Conservation (phyloP, 2,888 invertebrate genomes). For the Leucozona laternaria region DNA sequence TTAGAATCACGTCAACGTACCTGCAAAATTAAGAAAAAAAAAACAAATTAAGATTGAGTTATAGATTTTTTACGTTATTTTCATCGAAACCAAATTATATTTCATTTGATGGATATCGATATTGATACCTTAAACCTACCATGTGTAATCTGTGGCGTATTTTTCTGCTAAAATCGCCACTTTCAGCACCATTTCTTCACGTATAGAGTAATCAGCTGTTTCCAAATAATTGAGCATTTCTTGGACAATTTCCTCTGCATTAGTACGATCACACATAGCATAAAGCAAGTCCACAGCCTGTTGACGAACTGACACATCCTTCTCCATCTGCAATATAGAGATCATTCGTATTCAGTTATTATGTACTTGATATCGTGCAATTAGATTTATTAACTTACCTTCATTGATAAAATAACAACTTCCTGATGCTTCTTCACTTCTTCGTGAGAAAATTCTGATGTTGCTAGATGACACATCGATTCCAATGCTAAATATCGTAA, state of each 20-base stretch:
- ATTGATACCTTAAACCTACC: constrained; percentile 86
- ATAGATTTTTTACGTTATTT: not conserved
- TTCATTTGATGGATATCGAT: not conserved
- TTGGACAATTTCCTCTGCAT: constrained; percentile 99
- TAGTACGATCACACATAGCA: constrained; percentile 99
- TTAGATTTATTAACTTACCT: constrained; percentile 84
- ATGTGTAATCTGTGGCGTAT: constrained; percentile 99
- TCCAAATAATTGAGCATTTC: constrained; percentile 99
- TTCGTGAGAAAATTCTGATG: constrained; percentile 99
- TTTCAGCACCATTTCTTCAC: constrained; percentile 99
- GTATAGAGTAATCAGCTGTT: constrained; percentile 99
- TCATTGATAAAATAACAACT: constrained; percentile 99
- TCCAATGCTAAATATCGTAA: constrained; percentile 98
- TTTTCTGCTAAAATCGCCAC: constrained; percentile 99
- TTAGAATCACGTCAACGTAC: constrained; percentile 97
- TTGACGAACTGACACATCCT: constrained; percentile 98
- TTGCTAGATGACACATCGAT: constrained; percentile 99
- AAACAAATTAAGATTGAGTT: not conserved
- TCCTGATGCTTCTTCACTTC: constrained; percentile 99
- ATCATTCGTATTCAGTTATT: not conserved
- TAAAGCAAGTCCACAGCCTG: constrained; percentile 99
- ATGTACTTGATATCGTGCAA: too few species aligned
- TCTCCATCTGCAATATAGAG: constrained; percentile 89
- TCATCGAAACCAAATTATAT: constrained; percentile 73
- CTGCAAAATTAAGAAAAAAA: constrained; percentile 77